Evolutionary conservation across 1,140 invertebrate genomes (phyloP), one percentile per base, ranked within the genome.

Genomic region (Hesperophylax magnus): DNA sequence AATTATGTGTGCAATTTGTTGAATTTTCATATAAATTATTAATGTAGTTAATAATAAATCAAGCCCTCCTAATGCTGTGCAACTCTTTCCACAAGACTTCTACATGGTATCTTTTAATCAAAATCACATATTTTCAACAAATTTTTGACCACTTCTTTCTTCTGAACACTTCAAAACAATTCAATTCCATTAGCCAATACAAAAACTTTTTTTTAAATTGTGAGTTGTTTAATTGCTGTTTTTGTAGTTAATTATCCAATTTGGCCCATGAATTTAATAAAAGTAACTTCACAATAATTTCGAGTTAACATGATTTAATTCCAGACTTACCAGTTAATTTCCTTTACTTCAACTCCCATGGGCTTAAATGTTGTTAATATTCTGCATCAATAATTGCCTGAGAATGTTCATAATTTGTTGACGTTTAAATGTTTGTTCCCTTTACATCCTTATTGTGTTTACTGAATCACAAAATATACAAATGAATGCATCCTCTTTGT

Each of bases 341-440:
- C 63, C 67, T 47, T 71, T 71, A 47, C 63, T 31, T 67, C 63
- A 61, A 67, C 63, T 71, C 39, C 67, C 67, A 71, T 71, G 67
- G 67, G 67, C 67, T 71, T 71, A 47, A 52, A 20, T 71, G 67
- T 71, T 71, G 67, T 71, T 52, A 71, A 71, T 52, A 71, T 52
- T 71, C 39, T 71, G 67, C 67, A 71, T 71, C 67, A 52, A 47
- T 47, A 47, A 61, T 71, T 71, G 67, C 67, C 67, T 71, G 67
- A 71, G 67, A 71, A 71, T 71, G 67, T 53, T 71, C 67, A 71
- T 71, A 52, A 71, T n/a, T 67, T 67, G 63, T 71, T 47, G n/a
- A 71, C 67, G 67, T 67, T 27, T 67, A 27, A 67, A 67, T 71
- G 67, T 71, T 67, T 67, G 22, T 52, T 47, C 47, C 67, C 34